Evolutionary conservation across 1,140 invertebrate genomes (phyloP).

Genomic region (Drosophila aff.): DNA sequence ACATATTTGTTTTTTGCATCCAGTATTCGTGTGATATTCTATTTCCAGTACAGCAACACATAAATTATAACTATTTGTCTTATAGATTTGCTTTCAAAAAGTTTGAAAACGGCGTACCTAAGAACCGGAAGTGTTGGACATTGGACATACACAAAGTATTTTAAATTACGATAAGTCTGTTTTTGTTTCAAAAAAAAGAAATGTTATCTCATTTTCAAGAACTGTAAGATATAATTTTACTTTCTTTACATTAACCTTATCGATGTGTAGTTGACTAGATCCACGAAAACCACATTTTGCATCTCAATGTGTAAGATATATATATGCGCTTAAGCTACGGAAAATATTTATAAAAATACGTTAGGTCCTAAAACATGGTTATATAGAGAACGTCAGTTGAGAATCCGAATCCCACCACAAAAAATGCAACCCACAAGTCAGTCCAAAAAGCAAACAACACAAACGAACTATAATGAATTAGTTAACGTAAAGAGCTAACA

Average conservation of each 20-base stretch:
- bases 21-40: conserved; percentile 78
- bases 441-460: conserved; percentile 46
- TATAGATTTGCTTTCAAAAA: conserved; percentile 65
- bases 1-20: conserved; percentile 58
- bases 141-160: conserved; percentile 58
- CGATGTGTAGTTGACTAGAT: conserved; percentile 60
- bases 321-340: conserved; percentile 28
- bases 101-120: conserved; percentile 78
- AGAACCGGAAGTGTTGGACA: conserved; percentile 19
- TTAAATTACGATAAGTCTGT: conserved; percentile 54
- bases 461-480: conserved; percentile 35
- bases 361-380: conserved; percentile 28
- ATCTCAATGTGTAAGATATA: conserved; percentile 46
- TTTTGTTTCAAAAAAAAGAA: conserved; percentile 56
- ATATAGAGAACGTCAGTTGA: conserved; percentile 43
- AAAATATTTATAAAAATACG: conserved; percentile 32
- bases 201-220: conserved; percentile 57
- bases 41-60: conserved; percentile 44
- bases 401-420: conserved; percentile 78
- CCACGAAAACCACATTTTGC: conserved; percentile 36
- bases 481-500: conserved; percentile 47
- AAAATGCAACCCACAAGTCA: conserved; percentile 76
- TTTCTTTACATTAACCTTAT: conserved; percentile 39
- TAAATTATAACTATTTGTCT: conserved; percentile 45
- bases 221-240: conserved; percentile 47